Evolutionary conservation across 2,888 invertebrate species (phyloP).

Genomic region (Hydriomena furcata): DNA sequence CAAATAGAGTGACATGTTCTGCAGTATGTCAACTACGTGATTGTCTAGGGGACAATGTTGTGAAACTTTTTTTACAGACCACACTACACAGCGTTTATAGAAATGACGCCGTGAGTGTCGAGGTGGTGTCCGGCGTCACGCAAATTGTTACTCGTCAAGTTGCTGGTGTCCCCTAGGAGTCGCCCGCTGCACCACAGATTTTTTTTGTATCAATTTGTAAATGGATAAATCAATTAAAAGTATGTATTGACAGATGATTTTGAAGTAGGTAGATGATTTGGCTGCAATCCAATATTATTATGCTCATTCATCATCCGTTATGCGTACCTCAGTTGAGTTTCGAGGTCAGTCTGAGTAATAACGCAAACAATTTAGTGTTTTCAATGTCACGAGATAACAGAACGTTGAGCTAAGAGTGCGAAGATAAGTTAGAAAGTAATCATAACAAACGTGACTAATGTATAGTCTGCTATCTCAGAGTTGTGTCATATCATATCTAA

Average conservation of each 20-base stretch:
- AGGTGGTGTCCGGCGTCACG: too few relatives aligned
- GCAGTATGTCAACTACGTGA: too few relatives aligned
- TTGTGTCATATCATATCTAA: background rate
- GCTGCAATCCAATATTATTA: background rate
- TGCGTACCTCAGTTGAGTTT: background rate
- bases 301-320: background rate
- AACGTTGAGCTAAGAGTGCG: conserved; percentile 9
- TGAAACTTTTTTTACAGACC: too few relatives aligned
- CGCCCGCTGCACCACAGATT: too few relatives aligned
- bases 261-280: background rate
- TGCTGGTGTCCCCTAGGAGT: too few relatives aligned
- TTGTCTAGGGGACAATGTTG: too few relatives aligned
- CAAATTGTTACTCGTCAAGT: too few relatives aligned
- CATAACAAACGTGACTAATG: conserved; percentile 17
- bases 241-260: background rate
- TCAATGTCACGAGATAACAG: conserved; percentile 18
- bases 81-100: too few relatives aligned
- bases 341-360: conserved; percentile 8
- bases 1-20: too few relatives aligned
- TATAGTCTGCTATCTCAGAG: background rate
- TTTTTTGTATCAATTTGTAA: too few relatives aligned
- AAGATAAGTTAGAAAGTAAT: conserved; percentile 9
- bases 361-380: conserved; percentile 1
- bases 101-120: too few relatives aligned
- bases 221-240: background rate